These are phyloP conservation scores for Nezara viridula DNA, from an alignment of 2,888 invertebrate genomes.

Conservation along the genomic window DNA sequence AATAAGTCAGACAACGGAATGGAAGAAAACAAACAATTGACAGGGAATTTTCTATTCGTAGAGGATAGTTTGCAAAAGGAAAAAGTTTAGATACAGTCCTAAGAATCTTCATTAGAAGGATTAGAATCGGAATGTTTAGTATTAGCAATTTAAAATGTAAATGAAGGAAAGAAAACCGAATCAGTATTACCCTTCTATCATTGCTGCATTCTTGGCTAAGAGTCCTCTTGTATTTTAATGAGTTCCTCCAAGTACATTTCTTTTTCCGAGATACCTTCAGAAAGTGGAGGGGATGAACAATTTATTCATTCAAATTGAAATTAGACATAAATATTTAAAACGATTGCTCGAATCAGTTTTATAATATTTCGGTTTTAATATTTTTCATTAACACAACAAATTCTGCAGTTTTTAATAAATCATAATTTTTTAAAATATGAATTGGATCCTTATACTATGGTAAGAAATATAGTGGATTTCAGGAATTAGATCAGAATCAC, in stretches of 20 bases:
- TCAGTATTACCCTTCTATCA: constrained; percentile 15
- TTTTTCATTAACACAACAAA: too few relatives aligned
- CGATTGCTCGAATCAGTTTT: too few relatives aligned
- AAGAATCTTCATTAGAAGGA: neutral
- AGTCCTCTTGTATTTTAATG: neutral
- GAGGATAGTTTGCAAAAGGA: neutral
- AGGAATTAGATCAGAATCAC: too few relatives aligned
- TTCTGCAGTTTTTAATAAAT: too few relatives aligned
- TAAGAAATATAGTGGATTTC: too few relatives aligned
- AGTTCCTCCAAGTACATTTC: neutral
- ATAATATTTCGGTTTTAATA: too few relatives aligned
- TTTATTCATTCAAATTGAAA: too few relatives aligned
- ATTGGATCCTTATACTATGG: too few relatives aligned
- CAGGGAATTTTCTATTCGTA: neutral
- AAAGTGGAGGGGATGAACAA: neutral
- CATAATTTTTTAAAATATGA: too few relatives aligned
- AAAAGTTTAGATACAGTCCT: neutral
- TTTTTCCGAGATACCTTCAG: neutral
- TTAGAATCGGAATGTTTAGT: neutral
- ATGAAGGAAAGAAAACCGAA: constrained; percentile 13
- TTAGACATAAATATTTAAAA: too few relatives aligned
- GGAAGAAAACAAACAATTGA: neutral
- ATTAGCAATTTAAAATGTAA: constrained; percentile 27
- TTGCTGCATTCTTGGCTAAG: neutral
- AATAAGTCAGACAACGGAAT: neutral